Base-by-base conservation (phyloP, 2,797 vertebrate species). In the Prunella strophiata region DNA sequence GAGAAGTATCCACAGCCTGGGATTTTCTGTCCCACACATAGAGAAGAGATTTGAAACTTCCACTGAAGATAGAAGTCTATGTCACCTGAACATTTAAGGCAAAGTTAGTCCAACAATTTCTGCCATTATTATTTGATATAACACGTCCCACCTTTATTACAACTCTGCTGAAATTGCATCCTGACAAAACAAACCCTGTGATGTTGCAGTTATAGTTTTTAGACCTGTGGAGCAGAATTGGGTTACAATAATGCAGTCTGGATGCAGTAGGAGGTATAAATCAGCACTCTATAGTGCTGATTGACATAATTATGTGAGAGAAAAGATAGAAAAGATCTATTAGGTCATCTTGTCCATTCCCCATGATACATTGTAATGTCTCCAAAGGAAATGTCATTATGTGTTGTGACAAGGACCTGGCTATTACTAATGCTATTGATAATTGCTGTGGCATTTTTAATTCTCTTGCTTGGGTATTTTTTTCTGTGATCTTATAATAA, bases 221-320 rank as follows among this genome's bases (percentile, higher is more conserved):
- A 89, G 32, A 70, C 82, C 43, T 74, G 22, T 52, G 23, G 83
- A 75, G 54, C 25, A 93, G 59, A 52, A 89, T 1, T 62, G 10
- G 10, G 17, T 81, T 94, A 57, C 29, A 67, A 61, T 54, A 75
- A 67, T 40, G 54, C 62, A 77, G 50, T 78, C 85, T 73, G 78
- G 45, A 93, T 92, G 40, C 14, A 59, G 70, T 30, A 30, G 19
- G 45, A 80, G 11, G 5, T 73, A 82, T 90, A 85, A 95, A 95
- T 95, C 95, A 70, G n/a, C n/a, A 81, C 55, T 78, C 48, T 22
- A 8, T 12, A 61, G 59, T 45, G 32, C 16, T 96, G 91, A 94
- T 89, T 94, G 92, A 88, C 72, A 66, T 38, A 74, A 95, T 92
- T 90, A 94, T 72, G 47, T 88, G 85, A 93, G 45, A 90, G 81